A percentile compares a stretch with the other conserved stretches of the same genome.
Evolutionary conservation across 1,140 invertebrate genomes (phyloP).

Genomic region (Lepidurus packardi): DNA sequence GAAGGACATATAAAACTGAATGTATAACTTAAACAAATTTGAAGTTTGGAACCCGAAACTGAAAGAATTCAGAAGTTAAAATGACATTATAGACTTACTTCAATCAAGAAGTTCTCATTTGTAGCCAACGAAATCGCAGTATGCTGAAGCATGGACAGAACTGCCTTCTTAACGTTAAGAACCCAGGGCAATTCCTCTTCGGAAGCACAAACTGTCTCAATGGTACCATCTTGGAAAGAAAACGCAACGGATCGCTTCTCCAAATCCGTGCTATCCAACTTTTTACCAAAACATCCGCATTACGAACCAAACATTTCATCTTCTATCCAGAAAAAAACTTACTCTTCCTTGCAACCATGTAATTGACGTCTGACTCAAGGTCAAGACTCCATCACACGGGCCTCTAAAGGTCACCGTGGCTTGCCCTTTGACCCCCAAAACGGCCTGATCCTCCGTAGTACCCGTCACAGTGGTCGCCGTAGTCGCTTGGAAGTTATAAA

Average conservation of each 20-base stretch:
- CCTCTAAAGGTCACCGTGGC: conserved; percentile 30
- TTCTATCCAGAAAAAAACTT: background rate
- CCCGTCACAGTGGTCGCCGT: conserved; percentile 32
- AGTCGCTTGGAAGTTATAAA: conserved; percentile 33
- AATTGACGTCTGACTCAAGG: conserved; percentile 28
- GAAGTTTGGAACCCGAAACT: too few species aligned
- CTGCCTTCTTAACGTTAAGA: conserved; percentile 80
- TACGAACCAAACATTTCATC: background rate
- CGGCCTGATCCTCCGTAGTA: conserved; percentile 32
- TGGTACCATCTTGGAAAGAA: conserved; percentile 68
- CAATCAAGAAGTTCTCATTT: conserved; percentile 44
- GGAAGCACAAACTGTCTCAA: conserved; percentile 69
- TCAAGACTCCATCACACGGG: conserved; percentile 31
- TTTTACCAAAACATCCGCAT: background rate
- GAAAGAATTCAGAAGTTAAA: background rate
- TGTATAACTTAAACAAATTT: too few species aligned
- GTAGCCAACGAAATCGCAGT: conserved; percentile 78
- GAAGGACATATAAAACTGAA: too few species aligned
- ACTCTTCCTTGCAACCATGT: conserved; percentile 28
- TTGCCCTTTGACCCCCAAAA: conserved; percentile 32
- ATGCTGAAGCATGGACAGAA: conserved; percentile 82
- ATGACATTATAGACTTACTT: conserved; percentile 48
- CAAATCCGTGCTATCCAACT: conserved; percentile 30
- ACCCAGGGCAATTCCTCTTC: conserved; percentile 65
- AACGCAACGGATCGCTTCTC: conserved; percentile 47